Evolutionary conservation across 2,113 vertebrate species (phyloP), one percentile per base, ranked within the genome.

Genomic region (Perccottus glenii): DNA sequence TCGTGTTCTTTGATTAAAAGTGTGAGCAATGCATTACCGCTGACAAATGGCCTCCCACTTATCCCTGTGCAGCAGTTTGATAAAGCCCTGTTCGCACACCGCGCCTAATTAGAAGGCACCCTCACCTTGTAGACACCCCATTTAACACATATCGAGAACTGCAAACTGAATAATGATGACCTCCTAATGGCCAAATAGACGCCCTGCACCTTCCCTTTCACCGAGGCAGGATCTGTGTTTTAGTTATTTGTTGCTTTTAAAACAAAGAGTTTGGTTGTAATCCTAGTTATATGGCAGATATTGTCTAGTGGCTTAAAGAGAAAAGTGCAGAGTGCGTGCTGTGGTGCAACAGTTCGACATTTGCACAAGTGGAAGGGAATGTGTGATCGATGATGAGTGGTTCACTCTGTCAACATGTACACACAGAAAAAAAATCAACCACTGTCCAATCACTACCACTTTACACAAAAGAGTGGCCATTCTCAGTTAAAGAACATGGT

Each of bases 1-100:
- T 75, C 42, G 81, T 73, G 75, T 77, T 75, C 45, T 71, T 79
- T 89, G 84, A 90, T 90, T 88, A 89, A 85, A 85, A 86, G 46
- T 83, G 64, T 67, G 67, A 85, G 80, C 67, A 60, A 80, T 64
- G 70, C 73, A 80, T 82, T 84, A 66, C 64, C 72, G 74, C 68
- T 81, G 87, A 90, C 75, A 86, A 86, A 87, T 84, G 80, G 78
- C 73, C 63, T 75, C 75, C 77, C 81, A 81, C 84, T 85, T 81
- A 80, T 81, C 77, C 84, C 52, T 51, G 53, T 81, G 56, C 67
- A 73, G 71, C 27, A 38, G 55, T 62, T 55, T 68, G 63, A 79
- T 82, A 61, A 86, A 82, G 80, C 80, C 78, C 73, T 56, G 60
- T 56, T 36, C 53, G 27, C 64, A 63, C 61, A 73, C 58, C 50